Percentiles rank a stretch among this genome's conserved stretches.
Conservation (phyloP, 2,888 invertebrate genomes). For the Malachius bipustulatus region DNA sequence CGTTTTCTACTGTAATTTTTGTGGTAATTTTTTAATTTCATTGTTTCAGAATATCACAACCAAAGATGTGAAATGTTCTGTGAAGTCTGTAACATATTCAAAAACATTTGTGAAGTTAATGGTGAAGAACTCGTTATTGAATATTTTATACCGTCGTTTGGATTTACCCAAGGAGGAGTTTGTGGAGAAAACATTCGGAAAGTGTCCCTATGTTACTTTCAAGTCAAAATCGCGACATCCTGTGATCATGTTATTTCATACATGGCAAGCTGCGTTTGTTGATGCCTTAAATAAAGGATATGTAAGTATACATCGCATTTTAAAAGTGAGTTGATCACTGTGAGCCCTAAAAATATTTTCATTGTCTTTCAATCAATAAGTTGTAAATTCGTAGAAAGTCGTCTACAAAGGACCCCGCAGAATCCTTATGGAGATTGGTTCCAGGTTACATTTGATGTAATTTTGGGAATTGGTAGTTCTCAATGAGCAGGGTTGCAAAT, state of each 20-base stretch:
- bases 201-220: background rate
- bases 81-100: background rate
- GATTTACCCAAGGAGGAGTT: background rate
- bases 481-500: no score
- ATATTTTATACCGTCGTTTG: background rate
- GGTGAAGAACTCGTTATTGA: background rate
- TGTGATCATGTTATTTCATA: background rate
- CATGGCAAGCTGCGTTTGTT: background rate
- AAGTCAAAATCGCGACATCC: background rate
- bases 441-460: no score
- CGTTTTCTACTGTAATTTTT: no score
- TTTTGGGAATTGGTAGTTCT: no score
- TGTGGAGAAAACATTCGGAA: background rate
- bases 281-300: constrained; percentile 1
- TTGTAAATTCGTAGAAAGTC: no score
- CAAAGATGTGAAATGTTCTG: background rate
- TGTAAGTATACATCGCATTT: constrained; percentile 2
- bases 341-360: no score
- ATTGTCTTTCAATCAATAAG: no score
- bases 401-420: no score
- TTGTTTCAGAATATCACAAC: background rate
- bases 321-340: no score
- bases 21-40: no score
- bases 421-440: no score
- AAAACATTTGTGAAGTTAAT: background rate